phyloP scores from a whole-genome alignment of 2,113 vertebrate genomes.

The Rhipidura dahli region DNA sequence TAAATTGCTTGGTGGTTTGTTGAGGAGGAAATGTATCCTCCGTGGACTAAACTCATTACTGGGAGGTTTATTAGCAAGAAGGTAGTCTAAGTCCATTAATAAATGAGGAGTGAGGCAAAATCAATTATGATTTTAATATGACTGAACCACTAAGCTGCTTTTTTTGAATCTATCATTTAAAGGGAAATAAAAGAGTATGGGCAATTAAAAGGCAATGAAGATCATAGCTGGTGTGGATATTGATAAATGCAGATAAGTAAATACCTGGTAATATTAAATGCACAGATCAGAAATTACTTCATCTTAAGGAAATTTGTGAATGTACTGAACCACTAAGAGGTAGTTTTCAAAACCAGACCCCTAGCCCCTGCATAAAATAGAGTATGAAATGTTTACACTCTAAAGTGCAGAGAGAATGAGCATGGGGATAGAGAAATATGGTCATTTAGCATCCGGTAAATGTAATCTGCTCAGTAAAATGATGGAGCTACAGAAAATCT shows the following conservation, averaged over 20 bases:
- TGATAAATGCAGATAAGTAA: neutral
- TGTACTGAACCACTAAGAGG: neutral
- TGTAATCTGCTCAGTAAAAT: neutral
- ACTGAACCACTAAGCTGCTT: slow-evolving; percentile 28
- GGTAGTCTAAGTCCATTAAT: slow-evolving; percentile 59
- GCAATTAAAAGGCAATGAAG: neutral
- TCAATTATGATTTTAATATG: slow-evolving; percentile 68
- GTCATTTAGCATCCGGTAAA: neutral
- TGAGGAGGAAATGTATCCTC: slow-evolving; percentile 60
- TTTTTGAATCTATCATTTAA: slow-evolving; percentile 13
- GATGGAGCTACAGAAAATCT: neutral
- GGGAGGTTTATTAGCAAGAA: slow-evolving; percentile 61
- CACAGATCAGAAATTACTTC: neutral
- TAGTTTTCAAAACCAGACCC: neutral
- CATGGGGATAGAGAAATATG: neutral
- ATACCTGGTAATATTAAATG: neutral
- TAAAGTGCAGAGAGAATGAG: neutral
- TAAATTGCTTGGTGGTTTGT: slow-evolving; percentile 70
- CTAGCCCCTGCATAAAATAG: neutral
- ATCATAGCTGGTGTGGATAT: neutral
- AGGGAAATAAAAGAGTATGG: slow-evolving; percentile 25
- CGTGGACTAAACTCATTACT: slow-evolving; percentile 62
- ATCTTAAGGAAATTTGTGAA: neutral
- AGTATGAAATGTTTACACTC: neutral
- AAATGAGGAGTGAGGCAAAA: slow-evolving; percentile 67